A percentile compares a stretch with the other conserved stretches of the same genome.
These are phyloP conservation scores for Pteronotus mesoamericanus DNA, from an alignment of 2,797 vertebrate genomes.

Conservation along the genomic window DNA sequence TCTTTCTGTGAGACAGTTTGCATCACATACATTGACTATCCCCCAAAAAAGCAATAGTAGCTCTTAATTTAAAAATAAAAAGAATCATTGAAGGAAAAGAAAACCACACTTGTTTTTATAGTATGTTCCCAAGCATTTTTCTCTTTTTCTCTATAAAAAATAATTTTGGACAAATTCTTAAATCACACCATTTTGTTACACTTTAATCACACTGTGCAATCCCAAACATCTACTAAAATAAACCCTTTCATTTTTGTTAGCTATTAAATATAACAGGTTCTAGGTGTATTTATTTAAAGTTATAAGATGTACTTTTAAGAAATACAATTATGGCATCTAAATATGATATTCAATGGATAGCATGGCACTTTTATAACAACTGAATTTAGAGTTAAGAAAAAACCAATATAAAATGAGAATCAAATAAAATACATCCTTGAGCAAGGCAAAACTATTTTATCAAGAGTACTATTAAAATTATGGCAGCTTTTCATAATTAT, in stretches of 20 bases:
- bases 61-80: not conserved
- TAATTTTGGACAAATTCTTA: not conserved
- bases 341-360: not conserved
- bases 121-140: not conserved
- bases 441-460: not conserved
- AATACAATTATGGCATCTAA: not conserved
- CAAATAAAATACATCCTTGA: not conserved
- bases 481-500: not conserved
- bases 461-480: not conserved
- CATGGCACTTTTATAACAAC: not conserved
- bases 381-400: not conserved
- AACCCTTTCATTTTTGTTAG: not conserved
- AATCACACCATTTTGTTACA: not conserved
- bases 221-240: not conserved
- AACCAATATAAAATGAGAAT: not conserved
- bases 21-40: not conserved
- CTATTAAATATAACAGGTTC: not conserved
- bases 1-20: constrained; percentile 34
- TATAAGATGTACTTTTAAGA: not conserved
- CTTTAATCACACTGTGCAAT: not conserved
- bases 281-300: not conserved
- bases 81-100: not conserved
- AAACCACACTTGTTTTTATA: not conserved
- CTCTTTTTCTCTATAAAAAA: not conserved
- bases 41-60: not conserved